A percentile compares a stretch with the other conserved stretches of the same genome.
phyloP scores from a whole-genome alignment of 1,140 invertebrate genomes.

The Scaptomyza montana region DNA sequence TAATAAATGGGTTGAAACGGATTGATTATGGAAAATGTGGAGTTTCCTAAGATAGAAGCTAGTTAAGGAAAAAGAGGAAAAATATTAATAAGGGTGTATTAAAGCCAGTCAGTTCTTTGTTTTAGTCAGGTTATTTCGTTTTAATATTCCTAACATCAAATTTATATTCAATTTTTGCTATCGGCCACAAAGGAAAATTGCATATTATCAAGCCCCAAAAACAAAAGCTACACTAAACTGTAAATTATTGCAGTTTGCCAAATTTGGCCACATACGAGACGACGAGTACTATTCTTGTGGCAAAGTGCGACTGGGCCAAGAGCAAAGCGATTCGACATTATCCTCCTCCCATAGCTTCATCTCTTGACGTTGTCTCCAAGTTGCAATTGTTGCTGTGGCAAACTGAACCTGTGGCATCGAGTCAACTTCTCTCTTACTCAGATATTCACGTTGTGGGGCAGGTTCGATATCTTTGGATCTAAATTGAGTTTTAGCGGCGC shows the following conservation, averaged over 20 bases:
- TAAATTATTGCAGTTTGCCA: conserved; percentile 38
- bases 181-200: conserved; percentile 33
- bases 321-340: conserved; percentile 27
- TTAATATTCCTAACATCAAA: too few relatives aligned
- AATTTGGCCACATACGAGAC: conserved; percentile 31
- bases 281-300: not conserved
- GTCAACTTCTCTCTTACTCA: conserved; percentile 25
- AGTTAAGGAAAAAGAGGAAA: too few relatives aligned
- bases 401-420: conserved; percentile 50
- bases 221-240: conserved; percentile 35
- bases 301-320: conserved; percentile 15
- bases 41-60: too few relatives aligned
- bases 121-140: too few relatives aligned
- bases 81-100: too few relatives aligned
- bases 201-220: conserved; percentile 37
- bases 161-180: conserved; percentile 10
- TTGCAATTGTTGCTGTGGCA: conserved; percentile 22
- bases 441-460: conserved; percentile 43
- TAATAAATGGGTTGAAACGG: not conserved
- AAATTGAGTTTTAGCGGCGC: conserved; percentile 82
- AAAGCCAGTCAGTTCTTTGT: too few relatives aligned
- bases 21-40: not conserved
- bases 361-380: conserved; percentile 10
- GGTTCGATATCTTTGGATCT: conserved; percentile 69
- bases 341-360: not conserved